A percentile compares a stretch with the other conserved stretches of the same genome.
Conservation (phyloP, 1,140 invertebrate species). For the Caenorhabditis briggsae region DNA sequence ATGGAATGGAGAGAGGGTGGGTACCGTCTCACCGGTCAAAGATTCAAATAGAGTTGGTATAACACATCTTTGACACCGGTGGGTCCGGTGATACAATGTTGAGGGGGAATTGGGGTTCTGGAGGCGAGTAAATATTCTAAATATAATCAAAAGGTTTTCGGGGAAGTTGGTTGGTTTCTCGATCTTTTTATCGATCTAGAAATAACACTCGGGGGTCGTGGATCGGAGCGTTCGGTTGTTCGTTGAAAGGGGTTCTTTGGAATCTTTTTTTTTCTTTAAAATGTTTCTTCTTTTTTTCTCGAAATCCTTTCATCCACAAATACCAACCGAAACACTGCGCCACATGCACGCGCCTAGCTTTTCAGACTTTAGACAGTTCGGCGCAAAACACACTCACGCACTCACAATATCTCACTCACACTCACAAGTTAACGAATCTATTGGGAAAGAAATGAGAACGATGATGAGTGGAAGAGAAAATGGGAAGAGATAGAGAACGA, state of each 20-base stretch:
- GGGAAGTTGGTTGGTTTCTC: constrained; percentile 31
- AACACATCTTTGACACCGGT: constrained; percentile 29
- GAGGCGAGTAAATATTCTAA: neutral
- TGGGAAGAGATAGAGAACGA: neutral
- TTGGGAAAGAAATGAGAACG: neutral
- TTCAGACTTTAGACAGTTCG: constrained; percentile 11
- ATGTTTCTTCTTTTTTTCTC: neutral
- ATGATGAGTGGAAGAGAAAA: constrained; percentile 23
- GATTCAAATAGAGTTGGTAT: neutral
- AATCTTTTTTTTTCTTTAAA: neutral
- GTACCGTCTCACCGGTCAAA: constrained; percentile 35
- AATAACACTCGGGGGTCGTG: constrained; percentile 34
- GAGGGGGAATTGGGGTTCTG: constrained; percentile 27
- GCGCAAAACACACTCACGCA: neutral
- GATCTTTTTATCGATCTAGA: constrained; percentile 4
- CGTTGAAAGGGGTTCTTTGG: constrained; percentile 2
- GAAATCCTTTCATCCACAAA: neutral
- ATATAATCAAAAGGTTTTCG: constrained; percentile 43
- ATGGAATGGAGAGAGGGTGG: constrained; percentile 13
- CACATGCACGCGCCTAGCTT: constrained; percentile 40
- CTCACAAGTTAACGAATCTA: neutral
- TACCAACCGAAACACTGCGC: constrained; percentile 44
- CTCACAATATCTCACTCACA: neutral
- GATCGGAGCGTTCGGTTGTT: constrained; percentile 48
- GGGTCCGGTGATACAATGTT: constrained; percentile 51